A percentile compares a stretch with the other conserved stretches of the same genome.
phyloP scores from a whole-genome alignment of 2,113 vertebrate species.

The Colinus virginianus region DNA sequence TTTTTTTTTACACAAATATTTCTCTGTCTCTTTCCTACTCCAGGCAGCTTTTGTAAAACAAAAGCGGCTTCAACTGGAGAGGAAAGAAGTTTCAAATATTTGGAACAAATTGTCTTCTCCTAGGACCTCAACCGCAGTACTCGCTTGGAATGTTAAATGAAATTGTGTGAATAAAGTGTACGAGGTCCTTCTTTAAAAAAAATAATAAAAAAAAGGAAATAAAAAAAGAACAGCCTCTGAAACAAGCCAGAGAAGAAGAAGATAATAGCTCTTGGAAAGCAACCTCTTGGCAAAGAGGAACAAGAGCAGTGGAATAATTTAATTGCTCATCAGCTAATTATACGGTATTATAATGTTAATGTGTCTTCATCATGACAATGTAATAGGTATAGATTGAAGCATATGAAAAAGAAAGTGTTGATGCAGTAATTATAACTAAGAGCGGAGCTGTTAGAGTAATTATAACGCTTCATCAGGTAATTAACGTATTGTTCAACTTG shows the following conservation, averaged over 20 bases:
- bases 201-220: neutral
- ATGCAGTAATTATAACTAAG: conserved; percentile 88
- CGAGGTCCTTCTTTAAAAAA: conserved; percentile 67
- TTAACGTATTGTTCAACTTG: conserved; percentile 91
- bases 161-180: conserved; percentile 69
- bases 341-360: conserved; percentile 94
- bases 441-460: conserved; percentile 91
- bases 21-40: neutral
- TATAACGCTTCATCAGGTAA: conserved; percentile 92
- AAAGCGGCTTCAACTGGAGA: neutral
- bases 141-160: conserved; percentile 71
- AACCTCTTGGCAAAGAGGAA: conserved; percentile 85
- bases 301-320: conserved; percentile 92
- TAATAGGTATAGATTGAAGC: conserved; percentile 87
- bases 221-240: conserved; percentile 60
- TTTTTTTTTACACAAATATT: conserved; percentile 10
- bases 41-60: neutral
- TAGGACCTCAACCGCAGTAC: conserved; percentile 15
- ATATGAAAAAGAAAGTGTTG: conserved; percentile 85
- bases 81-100: conserved; percentile 55
- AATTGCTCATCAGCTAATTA: conserved; percentile 96
- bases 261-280: conserved; percentile 83
- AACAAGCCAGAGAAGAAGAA: conserved; percentile 76
- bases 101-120: conserved; percentile 39
- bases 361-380: conserved; percentile 89